Base-by-base conservation (phyloP, 2,113 vertebrate genomes). In the Lucifuga dentata region DNA sequence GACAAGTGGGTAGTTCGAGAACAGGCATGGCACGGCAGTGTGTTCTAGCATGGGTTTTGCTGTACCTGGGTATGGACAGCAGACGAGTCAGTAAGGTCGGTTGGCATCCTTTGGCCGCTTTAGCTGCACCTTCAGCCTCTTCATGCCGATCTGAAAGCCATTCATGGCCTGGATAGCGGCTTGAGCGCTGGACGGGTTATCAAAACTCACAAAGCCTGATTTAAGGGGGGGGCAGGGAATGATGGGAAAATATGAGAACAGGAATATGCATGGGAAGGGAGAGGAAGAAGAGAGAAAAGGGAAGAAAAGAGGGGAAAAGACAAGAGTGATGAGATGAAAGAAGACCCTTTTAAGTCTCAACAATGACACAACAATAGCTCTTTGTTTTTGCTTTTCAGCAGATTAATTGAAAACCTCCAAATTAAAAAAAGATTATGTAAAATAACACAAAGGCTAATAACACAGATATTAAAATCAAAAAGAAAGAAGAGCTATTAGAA, bases 141-240 rank as follows among this genome's bases (percentile, higher is more conserved):
- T 98, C 96, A 98, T 98, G 91, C 97, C 97, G 70, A 98, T 98
- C 90, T 98, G 97, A 92, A 98, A 98, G 92, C 97, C 97, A 68
- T 98, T 98, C 97, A 98, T 98, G 80, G 96, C 96, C 92, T 98
- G 97, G 91, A 98, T 98, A 86, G 97, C 97, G 13, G 96, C 96
- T 94, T 98, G 97, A 93, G 97, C 97, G 39, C 96, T 98, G 83
- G 96, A 94, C 13, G 97, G 97, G 93, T 99, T 99, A 94, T 99
- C 97, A 90, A 99, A 98, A 93, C 97, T 99, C 92, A 99, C 97
- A 72, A 99, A 99, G 86, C 97, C 97, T 99, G 86, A 72, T n/a
- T n/a, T n/a, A n/a, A n/a, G n/a, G n/a, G n/a, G n/a, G n/a, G n/a
- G n/a, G n/a, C n/a, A n/a, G n/a, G n/a, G n/a, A n/a, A n/a, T n/a